A percentile compares a stretch with the other conserved stretches of the same genome.
These are phyloP conservation scores for Heteronetta atricapilla DNA, from an alignment of 2,113 vertebrate species.

Conservation along the genomic window DNA sequence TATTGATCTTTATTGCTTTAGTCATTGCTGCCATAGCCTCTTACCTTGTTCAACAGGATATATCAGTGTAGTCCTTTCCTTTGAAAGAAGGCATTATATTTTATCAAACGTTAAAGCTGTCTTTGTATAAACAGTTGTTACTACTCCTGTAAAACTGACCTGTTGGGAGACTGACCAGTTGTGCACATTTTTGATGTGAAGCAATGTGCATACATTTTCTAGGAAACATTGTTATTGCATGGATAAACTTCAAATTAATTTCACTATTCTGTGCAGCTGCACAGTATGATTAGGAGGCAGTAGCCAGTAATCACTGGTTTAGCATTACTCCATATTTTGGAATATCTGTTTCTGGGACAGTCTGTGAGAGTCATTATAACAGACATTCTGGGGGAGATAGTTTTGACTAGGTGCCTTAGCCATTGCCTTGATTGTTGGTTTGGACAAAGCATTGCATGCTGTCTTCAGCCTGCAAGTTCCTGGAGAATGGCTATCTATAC, in stretches of 20 bases:
- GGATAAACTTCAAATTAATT: slow-evolving; percentile 24
- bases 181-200: neutral
- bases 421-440: neutral
- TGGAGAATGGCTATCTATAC: neutral
- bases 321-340: neutral
- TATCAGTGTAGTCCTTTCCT: neutral
- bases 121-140: neutral
- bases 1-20: slow-evolving; percentile 46
- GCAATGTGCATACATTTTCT: neutral
- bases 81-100: neutral
- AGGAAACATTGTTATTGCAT: neutral
- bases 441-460: neutral
- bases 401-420: neutral
- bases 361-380: neutral
- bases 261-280: neutral
- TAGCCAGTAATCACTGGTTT: neutral
- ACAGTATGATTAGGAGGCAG: neutral
- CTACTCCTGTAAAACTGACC: neutral
- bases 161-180: neutral
- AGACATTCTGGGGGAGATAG: neutral
- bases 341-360: neutral
- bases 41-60: slow-evolving; percentile 27
- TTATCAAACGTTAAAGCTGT: neutral
- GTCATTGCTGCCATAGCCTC: neutral
- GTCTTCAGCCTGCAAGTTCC: neutral